A percentile compares a stretch with the other conserved stretches of the same genome.
Evolutionary conservation across 2,113 vertebrate genomes (phyloP).

Genomic region (Epinephelus fuscoguttatus): DNA sequence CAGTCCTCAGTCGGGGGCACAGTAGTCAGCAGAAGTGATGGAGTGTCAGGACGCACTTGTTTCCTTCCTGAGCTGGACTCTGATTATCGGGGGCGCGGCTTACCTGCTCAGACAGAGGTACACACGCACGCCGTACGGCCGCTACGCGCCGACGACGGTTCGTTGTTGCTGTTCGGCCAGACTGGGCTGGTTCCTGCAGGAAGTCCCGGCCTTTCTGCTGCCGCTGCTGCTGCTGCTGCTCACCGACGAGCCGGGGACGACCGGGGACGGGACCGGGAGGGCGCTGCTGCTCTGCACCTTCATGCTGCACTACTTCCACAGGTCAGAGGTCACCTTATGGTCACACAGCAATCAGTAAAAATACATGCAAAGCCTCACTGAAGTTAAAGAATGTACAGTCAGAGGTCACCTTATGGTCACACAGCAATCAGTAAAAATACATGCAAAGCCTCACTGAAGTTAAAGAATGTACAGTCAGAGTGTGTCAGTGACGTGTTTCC

Average conservation of each 20-base stretch:
- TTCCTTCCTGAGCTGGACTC: constrained; percentile 27
- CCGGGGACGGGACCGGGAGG: not conserved
- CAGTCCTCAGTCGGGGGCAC: too few species aligned
- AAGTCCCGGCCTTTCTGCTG: constrained; percentile 57
- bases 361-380: too few species aligned
- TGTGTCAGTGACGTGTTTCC: too few species aligned
- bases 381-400: too few species aligned
- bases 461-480: too few species aligned
- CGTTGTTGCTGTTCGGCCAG: constrained; percentile 16
- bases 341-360: too few species aligned
- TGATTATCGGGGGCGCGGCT: not conserved
- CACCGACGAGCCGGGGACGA: too few species aligned
- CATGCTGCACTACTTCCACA: constrained; percentile 74
- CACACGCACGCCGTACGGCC: constrained; percentile 2
- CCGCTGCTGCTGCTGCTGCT: constrained; percentile 63
- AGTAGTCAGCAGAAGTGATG: constrained; percentile 17
- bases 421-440: too few species aligned
- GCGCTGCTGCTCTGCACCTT: constrained; percentile 65
- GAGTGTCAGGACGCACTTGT: not conserved
- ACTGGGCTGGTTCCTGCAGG: constrained; percentile 69
- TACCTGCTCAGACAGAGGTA: constrained; percentile 22
- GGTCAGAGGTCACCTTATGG: constrained; percentile 23
- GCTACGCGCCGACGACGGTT: not conserved
- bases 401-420: too few species aligned
- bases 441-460: too few species aligned